These are phyloP conservation scores for Danio tinwini DNA, from an alignment of 2,797 vertebrate species.

Conservation along the genomic window DNA sequence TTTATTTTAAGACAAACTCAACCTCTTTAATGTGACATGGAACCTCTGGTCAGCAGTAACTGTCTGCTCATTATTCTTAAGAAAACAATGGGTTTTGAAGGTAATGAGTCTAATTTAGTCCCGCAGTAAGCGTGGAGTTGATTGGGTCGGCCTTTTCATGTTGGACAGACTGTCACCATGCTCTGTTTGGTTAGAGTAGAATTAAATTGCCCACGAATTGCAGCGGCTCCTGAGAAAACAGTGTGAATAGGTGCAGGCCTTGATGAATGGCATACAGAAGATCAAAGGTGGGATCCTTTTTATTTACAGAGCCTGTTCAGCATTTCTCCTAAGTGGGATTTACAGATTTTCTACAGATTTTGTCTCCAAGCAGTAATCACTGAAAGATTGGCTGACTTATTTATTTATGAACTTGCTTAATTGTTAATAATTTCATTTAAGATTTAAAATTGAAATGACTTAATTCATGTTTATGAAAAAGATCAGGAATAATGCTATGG, in stretches of 20 bases:
- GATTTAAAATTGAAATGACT: too few species aligned
- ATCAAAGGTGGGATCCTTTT: slow-evolving; percentile 57
- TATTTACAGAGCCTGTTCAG: slow-evolving; percentile 58
- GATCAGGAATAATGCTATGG: too few species aligned
- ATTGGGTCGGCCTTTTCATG: slow-evolving; percentile 53
- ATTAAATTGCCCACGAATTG: slow-evolving; percentile 75
- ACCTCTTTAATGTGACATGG: slow-evolving; percentile 65
- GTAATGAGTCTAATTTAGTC: slow-evolving; percentile 71
- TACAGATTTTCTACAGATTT: not conserved
- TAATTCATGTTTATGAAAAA: too few species aligned
- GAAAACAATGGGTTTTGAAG: slow-evolving; percentile 68
- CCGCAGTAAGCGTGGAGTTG: slow-evolving; percentile 52
- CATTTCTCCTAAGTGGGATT: not conserved
- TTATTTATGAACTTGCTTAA: too few species aligned
- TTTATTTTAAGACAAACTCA: slow-evolving; percentile 69
- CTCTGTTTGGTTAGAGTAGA: slow-evolving; percentile 68
- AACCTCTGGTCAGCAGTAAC: slow-evolving; percentile 59
- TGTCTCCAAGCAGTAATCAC: not conserved
- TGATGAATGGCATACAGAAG: slow-evolving; percentile 64
- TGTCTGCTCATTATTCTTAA: slow-evolving; percentile 66
- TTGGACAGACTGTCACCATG: slow-evolving; percentile 68
- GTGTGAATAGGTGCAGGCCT: slow-evolving; percentile 60
- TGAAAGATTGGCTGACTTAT: not conserved
- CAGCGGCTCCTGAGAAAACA: slow-evolving; percentile 70
- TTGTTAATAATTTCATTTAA: too few species aligned